Percentiles rank a stretch among this genome's conserved stretches.
These are phyloP conservation scores for Cavia aperea DNA, from an alignment of 2,113 vertebrate genomes.

Conservation along the genomic window DNA sequence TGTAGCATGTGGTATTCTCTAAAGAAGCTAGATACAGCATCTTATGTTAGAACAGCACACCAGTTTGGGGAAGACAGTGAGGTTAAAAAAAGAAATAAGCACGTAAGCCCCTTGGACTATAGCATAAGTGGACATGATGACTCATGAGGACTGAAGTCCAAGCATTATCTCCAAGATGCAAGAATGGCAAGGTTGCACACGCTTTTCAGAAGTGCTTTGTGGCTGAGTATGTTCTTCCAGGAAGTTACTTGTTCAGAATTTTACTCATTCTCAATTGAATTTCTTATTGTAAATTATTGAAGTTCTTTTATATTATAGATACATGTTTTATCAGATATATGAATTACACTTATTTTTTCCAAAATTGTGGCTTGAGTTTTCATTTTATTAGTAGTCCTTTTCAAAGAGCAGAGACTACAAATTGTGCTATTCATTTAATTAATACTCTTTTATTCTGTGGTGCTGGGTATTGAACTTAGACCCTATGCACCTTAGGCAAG, in stretches of 20 bases:
- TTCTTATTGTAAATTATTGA: neutral
- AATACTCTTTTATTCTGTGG: neutral
- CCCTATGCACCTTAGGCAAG: neutral
- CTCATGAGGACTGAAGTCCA: neutral
- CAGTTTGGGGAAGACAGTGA: neutral
- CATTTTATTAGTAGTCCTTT: neutral
- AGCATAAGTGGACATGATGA: neutral
- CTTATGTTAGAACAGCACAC: neutral
- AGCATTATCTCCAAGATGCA: neutral
- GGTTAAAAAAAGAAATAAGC: neutral
- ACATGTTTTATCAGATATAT: neutral
- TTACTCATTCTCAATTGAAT: neutral
- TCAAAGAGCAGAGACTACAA: conserved; percentile 2
- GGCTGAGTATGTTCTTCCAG: neutral
- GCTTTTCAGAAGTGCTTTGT: neutral
- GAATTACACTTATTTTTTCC: neutral
- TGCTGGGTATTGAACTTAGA: neutral
- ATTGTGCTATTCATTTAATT: neutral
- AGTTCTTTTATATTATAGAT: neutral
- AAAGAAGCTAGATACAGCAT: neutral
- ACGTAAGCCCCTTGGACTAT: neutral
- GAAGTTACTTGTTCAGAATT: neutral
- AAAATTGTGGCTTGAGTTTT: neutral
- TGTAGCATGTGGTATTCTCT: neutral
- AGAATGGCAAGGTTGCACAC: neutral